Evolutionary conservation across 2,797 vertebrate genomes (phyloP), one percentile per base, ranked within the genome.

Genomic region (Semotilus atromaculatus): DNA sequence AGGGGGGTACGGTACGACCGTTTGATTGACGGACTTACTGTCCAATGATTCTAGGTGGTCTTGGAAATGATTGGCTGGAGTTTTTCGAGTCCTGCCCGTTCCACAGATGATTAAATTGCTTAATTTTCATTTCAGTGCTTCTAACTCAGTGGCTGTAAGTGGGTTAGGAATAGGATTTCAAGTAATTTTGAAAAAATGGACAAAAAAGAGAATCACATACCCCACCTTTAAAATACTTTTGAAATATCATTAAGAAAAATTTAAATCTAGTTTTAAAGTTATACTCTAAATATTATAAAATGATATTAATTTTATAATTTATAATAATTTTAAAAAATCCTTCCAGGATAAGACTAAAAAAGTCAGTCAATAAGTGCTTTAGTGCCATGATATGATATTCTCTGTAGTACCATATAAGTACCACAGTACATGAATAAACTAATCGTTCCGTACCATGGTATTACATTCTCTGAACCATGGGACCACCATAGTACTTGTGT

Each of bases 391-490:
- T 80, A 51, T 48, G 45, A 48, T 48, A 48, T 48, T 79, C 19
- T 79, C 48, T 79, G 1, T 45, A 36, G 26, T 68, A 26, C 31
- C 48, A 55, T 70, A 21, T 11, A 60, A 60, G 60, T 29, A 40
- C 75, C 55, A 62, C n/a, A 29, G n/a, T 62, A 55, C 40, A 82
- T 40, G 45, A 74, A 81, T 26, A 81, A 70, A 8, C 2, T 19
- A 19, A 73, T 55, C 7, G 58, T 45, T 48, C 21, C 1, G 1
- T 64, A 45, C 40, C 68, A 48, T 64, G 40, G 14, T 36, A 62
- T 71, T 70, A n/a, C n/a, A 29, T 51, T 80, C 16, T 9, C 21
- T 55, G 31, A 36, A 64, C 14, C 40, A 64, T 74, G 26, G 55
- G 71, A 62, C 51, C 68, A 71, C 40, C 70, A 9, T 16, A 58